Base-by-base conservation (phyloP, 2,797 vertebrate species). In the Hydrocynus forskahlii region DNA sequence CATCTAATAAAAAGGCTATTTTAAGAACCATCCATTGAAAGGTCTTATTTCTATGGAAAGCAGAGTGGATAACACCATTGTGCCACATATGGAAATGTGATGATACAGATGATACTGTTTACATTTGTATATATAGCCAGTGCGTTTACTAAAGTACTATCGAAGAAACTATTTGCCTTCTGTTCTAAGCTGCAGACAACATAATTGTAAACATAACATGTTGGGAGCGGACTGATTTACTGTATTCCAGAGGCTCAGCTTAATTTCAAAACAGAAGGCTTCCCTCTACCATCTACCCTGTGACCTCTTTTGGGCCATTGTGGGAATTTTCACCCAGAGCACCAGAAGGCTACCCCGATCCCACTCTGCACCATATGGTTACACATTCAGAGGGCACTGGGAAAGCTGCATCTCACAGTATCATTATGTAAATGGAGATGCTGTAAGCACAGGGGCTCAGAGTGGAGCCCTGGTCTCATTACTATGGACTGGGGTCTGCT, bases 371-470 rank as follows among this genome's bases (percentile, higher is more conserved):
- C 86, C 92, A 93, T 92, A 92, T 92, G 92, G 82, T 86, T 14
- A 83, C 80, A 79, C 76, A 84, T 89, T 92, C 87, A 89, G 76
- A 79, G 9, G 75, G 43, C 82, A 82, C 52, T 86, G 75, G 76
- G 86, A 80, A 78, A 81, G 48, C 59, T 82, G 76, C 78, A 83
- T 68, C 86, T 76, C 16, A 68, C 76, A 55, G 86, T 89, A 84
- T 91, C 89, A 88, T 90, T 93, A 90, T 93, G 92, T 71, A 89
- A 92, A 93, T 92, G 25, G 35, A 54, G 81, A 90, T 19, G 55
- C 87, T 55, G 84, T 48, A 84, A 74, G 83, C 78, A 10, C 45
- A 25, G 64, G 66, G 74, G 66, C 64, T 78, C 45, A 74, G 80
- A 45, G 86, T 83, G 84, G 88, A 89, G 82, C 66, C 21, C 13